These are phyloP conservation scores for Lasioglossum morio DNA, from an alignment of 2,888 invertebrate genomes.

Conservation along the genomic window DNA sequence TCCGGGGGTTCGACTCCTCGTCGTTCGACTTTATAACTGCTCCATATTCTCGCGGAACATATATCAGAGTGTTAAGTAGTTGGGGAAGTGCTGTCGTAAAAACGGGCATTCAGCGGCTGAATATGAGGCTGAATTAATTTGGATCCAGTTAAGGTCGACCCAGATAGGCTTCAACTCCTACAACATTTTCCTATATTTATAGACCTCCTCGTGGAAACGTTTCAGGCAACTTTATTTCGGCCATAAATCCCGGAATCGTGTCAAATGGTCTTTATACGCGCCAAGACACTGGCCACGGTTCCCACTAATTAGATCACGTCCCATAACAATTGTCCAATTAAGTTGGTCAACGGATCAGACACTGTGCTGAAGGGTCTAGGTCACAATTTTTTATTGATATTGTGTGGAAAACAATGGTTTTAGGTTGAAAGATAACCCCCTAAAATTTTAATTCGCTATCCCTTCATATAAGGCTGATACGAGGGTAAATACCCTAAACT, in stretches of 20 bases:
- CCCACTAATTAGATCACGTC: not conserved
- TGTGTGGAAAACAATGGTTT: too few species aligned
- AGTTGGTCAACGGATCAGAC: not conserved
- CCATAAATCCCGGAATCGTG: slow-evolving; percentile 2
- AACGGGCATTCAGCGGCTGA: slow-evolving; percentile 19
- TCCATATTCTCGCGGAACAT: slow-evolving; percentile 32
- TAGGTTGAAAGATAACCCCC: too few species aligned
- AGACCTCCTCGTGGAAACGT: not conserved
- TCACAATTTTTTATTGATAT: too few species aligned
- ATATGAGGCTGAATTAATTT: slow-evolving; percentile 40
- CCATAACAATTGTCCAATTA: not conserved
- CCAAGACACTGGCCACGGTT: not conserved
- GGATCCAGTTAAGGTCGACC: slow-evolving; percentile 17
- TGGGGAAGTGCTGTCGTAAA: slow-evolving; percentile 32
- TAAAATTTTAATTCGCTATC: too few species aligned
- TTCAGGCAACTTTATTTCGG: not conserved
- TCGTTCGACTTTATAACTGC: slow-evolving; percentile 27
- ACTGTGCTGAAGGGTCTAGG: too few species aligned
- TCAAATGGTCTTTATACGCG: not conserved
- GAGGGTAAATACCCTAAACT: too few species aligned
- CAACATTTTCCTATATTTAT: slow-evolving; percentile 26
- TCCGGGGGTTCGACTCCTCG: not conserved
- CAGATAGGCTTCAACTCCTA: slow-evolving; percentile 2
- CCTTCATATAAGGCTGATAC: too few species aligned
- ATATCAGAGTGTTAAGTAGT: slow-evolving; percentile 35